Evolutionary conservation across 2,797 vertebrate species (phyloP).

Genomic region (Psittacula derbiana): DNA sequence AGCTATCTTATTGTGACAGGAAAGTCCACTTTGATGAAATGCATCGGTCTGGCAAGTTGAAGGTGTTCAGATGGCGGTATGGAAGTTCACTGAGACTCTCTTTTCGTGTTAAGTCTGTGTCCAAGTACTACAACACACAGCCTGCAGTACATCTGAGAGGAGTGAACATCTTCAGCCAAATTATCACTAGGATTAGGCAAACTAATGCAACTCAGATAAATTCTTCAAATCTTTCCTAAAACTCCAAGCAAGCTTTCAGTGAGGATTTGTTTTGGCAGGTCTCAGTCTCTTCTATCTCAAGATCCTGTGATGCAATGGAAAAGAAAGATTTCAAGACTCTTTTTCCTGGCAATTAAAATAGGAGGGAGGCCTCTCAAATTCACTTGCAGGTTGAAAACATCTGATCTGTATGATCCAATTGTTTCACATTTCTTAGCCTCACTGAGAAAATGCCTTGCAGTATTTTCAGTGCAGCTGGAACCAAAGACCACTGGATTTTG

Average conservation of each 20-base stretch:
- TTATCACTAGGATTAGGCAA: conserved; percentile 1
- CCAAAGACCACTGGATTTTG: not conserved
- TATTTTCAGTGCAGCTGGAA: not conserved
- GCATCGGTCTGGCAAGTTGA: not conserved
- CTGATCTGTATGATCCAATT: not conserved
- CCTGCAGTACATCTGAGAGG: not conserved
- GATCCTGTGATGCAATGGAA: conserved; percentile 24
- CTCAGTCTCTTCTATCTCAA: conserved; percentile 11
- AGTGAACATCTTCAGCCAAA: not conserved
- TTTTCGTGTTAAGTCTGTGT: not conserved
- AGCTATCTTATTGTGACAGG: not conserved
- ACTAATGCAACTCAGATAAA: conserved; percentile 18
- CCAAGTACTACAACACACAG: not conserved
- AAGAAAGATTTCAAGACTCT: conserved; percentile 1
- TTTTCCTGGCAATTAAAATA: conserved; percentile 35
- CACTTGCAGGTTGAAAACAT: conserved; percentile 27
- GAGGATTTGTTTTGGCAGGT: conserved; percentile 38
- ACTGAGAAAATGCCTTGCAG: not conserved
- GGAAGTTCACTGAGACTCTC: not conserved
- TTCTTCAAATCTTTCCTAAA: not conserved
- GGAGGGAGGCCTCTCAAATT: not conserved
- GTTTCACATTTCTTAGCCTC: not conserved
- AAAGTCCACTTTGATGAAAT: conserved; percentile 6
- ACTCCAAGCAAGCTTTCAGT: not conserved
- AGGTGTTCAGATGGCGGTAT: not conserved